These are phyloP conservation scores for Felis catus DNA, from an alignment of 2,113 vertebrate genomes.

Conservation along the genomic window F.catus_Fca126_mat1.0 CM031423.1:53152501-53153000, in stretches of 20 bases:
- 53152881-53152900: background rate
- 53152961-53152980: background rate
- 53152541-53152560: background rate
- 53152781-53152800: background rate
- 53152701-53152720: background rate
- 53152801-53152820: background rate
- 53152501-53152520: background rate
- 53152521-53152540: background rate
- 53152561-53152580: background rate
- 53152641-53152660: rapidly evolving
- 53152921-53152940: background rate
- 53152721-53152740: background rate
- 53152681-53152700: background rate
- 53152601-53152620: background rate
- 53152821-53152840: background rate
- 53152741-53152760: background rate
- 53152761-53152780: background rate
- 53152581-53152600: background rate
- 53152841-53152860: background rate
- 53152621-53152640: background rate
- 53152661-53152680: no score
- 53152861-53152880: background rate
- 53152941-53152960: background rate
- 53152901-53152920: background rate
- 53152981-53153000: background rate